Evolutionary conservation across 2,888 invertebrate genomes (phyloP).

Genomic region (Athalia rosae): DNA sequence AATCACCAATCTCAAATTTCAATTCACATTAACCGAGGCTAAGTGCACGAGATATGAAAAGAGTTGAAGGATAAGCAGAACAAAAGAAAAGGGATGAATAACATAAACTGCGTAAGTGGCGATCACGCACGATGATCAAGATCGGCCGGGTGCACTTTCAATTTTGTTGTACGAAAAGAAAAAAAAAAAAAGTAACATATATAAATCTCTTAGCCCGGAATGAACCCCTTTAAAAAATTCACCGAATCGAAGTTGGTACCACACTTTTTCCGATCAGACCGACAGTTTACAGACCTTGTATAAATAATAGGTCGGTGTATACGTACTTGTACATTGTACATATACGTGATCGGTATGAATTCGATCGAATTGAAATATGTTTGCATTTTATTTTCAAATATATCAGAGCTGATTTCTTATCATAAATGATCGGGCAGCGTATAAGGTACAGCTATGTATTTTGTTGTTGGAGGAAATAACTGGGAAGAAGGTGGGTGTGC

Average conservation of each 20-base stretch:
- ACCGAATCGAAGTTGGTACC: not conserved
- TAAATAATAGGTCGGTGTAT: not conserved
- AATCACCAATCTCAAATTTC: no score
- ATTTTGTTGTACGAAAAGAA: conserved; percentile 9
- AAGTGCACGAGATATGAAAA: no score
- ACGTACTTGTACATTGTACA: no score
- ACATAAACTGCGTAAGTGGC: no score
- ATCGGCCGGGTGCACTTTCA: conserved; percentile 21
- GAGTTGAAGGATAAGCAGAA: no score
- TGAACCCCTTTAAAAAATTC: conserved; percentile 20
- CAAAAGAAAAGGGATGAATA: no score
- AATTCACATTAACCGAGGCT: no score
- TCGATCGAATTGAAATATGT: not conserved
- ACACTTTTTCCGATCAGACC: conserved; percentile 15
- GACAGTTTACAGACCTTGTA: not conserved
- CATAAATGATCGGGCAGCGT: no score
- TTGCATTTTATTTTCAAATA: not conserved
- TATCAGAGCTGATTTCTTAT: no score
- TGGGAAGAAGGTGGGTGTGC: no score
- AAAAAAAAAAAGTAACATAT: not conserved
- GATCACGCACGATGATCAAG: not conserved
- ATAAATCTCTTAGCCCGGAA: conserved; percentile 5
- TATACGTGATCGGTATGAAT: not conserved
- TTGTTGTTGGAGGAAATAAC: no score
- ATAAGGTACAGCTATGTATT: no score